A percentile compares a stretch with the other conserved stretches of the same genome.
phyloP scores from a whole-genome alignment of 2,113 vertebrate species.

The Megaleporinus macrocephalus region DNA sequence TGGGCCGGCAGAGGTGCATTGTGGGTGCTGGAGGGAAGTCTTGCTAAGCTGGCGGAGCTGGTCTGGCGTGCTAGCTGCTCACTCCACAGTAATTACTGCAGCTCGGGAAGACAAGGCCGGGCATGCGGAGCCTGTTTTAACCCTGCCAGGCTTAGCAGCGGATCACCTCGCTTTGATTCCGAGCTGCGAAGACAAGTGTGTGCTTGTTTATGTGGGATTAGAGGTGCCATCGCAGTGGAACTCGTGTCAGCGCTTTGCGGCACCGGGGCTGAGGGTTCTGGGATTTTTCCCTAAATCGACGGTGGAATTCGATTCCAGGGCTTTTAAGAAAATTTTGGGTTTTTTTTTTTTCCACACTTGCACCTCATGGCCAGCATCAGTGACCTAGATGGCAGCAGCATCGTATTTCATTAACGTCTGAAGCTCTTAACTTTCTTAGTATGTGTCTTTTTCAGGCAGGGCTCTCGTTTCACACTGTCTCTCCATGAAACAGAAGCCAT shows the following conservation, averaged over 20 bases:
- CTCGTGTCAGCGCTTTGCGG: conserved; percentile 11
- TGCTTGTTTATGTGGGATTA: conserved; percentile 51
- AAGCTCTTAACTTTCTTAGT: background rate
- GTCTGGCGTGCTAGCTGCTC: conserved; percentile 64
- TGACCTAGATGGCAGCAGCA: background rate
- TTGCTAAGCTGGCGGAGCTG: conserved; percentile 71
- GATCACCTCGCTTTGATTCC: conserved; percentile 48
- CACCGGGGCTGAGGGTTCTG: background rate
- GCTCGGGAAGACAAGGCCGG: conserved; percentile 68
- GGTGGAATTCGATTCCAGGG: background rate
- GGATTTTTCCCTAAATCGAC: background rate
- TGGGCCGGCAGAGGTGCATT: conserved; percentile 47
- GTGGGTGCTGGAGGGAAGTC: conserved; percentile 59
- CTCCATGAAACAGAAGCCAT: background rate
- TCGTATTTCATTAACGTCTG: background rate
- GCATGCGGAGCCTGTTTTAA: conserved; percentile 55
- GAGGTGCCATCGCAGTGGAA: conserved; percentile 31
- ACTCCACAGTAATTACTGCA: conserved; percentile 71
- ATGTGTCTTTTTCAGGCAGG: conserved; percentile 21
- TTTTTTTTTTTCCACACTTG: background rate
- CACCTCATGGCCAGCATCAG: background rate
- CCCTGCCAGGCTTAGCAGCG: conserved; percentile 4
- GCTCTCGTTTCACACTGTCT: background rate
- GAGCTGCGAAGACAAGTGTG: conserved; percentile 39
- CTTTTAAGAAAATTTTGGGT: background rate